A percentile compares a stretch with the other conserved stretches of the same genome.
These are phyloP conservation scores for Schlechtendalia chinensis DNA, from an alignment of 1,140 invertebrate genomes.

Conservation along the genomic window DNA sequence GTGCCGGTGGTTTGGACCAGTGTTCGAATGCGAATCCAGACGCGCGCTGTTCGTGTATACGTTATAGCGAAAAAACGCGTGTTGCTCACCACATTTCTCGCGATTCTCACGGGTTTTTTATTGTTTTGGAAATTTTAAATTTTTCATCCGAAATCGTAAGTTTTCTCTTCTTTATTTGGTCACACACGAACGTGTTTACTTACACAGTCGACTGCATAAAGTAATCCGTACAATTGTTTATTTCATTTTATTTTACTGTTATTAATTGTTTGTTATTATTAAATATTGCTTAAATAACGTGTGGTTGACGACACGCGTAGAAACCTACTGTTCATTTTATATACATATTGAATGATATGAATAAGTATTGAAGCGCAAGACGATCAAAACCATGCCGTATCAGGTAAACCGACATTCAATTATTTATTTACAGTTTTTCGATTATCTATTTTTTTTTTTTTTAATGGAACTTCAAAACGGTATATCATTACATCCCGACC, in stretches of 20 bases:
- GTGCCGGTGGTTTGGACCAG: constrained; percentile 31
- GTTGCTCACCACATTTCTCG: neutral
- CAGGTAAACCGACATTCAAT: constrained; percentile 1
- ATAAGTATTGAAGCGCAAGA: neutral
- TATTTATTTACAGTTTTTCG: neutral
- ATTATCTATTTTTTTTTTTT: neutral
- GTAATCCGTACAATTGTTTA: too few species aligned
- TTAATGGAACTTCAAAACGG: too few species aligned
- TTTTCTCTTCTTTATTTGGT: too few species aligned
- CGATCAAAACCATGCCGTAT: constrained; percentile 10
- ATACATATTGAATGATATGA: neutral
- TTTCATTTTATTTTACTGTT: too few species aligned
- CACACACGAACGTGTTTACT: too few species aligned
- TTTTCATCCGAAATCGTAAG: too few species aligned
- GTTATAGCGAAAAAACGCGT: neutral
- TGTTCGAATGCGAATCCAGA: neutral
- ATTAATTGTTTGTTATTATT: constrained; percentile 1
- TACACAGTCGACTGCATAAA: too few species aligned
- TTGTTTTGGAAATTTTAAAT: too few species aligned
- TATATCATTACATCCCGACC: too few species aligned
- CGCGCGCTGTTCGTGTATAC: neutral
- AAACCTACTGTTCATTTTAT: neutral
- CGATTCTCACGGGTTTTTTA: too few species aligned
- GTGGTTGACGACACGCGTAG: neutral
- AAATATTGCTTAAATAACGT: neutral